Conservation (phyloP, 2,888 invertebrate species). For the Acanthococcus lagerstroemiae region DNA sequence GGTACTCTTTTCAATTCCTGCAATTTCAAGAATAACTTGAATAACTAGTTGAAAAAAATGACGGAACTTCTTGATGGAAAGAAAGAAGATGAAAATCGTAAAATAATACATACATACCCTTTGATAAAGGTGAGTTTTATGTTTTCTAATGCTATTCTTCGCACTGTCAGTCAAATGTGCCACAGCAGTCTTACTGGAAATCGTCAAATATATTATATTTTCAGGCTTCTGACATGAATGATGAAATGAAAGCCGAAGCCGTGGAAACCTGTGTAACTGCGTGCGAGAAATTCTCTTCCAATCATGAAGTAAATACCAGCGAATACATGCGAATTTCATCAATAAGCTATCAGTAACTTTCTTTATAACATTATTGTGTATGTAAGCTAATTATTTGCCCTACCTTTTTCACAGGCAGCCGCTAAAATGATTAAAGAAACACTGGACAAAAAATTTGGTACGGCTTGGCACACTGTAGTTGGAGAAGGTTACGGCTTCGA, state of each 20-base stretch:
- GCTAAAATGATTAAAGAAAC: conserved; percentile 89
- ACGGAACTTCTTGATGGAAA: conserved; percentile 27
- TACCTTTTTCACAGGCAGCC: conserved; percentile 54
- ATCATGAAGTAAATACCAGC: conserved; percentile 58
- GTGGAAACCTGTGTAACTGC: conserved; percentile 86
- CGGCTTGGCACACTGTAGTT: conserved; percentile 89
- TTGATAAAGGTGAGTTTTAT: conserved; percentile 58
- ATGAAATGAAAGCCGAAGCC: conserved; percentile 82
- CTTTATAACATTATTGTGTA: too few species aligned
- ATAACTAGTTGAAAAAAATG: too few species aligned
- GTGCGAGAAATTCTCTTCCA: conserved; percentile 78
- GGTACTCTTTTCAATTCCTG: too few species aligned
- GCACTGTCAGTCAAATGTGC: neutral
- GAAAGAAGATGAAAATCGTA: conserved; percentile 47
- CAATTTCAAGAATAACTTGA: too few species aligned
- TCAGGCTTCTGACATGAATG: conserved; percentile 85
- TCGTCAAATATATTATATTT: neutral
- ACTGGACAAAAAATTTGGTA: conserved; percentile 92
- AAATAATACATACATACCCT: conserved; percentile 70
- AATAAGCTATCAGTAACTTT: neutral
- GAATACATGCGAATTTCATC: neutral
- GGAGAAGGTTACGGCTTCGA: conserved; percentile 94
- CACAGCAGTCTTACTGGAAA: neutral
- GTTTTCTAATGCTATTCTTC: neutral
- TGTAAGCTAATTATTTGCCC: too few species aligned